Percentiles rank a stretch among this genome's conserved stretches.
phyloP scores from a whole-genome alignment of 1,140 invertebrate species.

The Bilobella aurantiaca region DNA sequence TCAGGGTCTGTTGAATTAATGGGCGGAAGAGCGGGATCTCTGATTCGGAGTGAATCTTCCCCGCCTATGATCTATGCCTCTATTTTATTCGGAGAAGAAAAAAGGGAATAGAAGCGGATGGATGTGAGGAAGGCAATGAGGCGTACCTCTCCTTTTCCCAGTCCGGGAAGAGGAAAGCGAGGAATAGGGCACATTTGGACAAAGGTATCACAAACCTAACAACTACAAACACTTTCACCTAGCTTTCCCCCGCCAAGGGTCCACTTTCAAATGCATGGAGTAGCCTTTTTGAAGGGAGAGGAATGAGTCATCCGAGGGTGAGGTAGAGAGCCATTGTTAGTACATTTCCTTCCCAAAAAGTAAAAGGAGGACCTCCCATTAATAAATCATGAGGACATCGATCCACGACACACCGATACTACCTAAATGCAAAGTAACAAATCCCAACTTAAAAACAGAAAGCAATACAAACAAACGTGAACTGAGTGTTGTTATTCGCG shows the following conservation, averaged over 20 bases:
- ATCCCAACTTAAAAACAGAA: no score
- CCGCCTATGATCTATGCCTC: neutral
- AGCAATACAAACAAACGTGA: no score
- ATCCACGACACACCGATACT: conserved; percentile 15
- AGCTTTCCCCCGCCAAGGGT: no score
- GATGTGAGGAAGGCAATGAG: neutral
- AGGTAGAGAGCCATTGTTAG: conserved; percentile 27
- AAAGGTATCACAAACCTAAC: no score
- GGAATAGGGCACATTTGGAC: neutral
- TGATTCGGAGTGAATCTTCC: no score
- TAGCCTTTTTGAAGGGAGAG: no score
- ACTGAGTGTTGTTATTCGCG: no score
- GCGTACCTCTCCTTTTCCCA: neutral
- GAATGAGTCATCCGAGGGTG: conserved; percentile 18
- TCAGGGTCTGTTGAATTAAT: neutral
- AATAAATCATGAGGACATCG: conserved; percentile 36
- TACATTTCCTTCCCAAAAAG: conserved; percentile 30
- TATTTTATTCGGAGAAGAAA: neutral
- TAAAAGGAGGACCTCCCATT: conserved; percentile 29
- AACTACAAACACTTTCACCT: no score
- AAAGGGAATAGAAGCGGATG: neutral
- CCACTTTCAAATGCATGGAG: no score
- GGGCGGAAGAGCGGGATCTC: conserved; percentile 3
- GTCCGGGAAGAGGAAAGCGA: neutral
- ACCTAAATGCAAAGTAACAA: no score